These are phyloP conservation scores for Ctenochaetus hawaiiensis DNA, from an alignment of 2,797 vertebrate species.

Conservation along the genomic window DNA sequence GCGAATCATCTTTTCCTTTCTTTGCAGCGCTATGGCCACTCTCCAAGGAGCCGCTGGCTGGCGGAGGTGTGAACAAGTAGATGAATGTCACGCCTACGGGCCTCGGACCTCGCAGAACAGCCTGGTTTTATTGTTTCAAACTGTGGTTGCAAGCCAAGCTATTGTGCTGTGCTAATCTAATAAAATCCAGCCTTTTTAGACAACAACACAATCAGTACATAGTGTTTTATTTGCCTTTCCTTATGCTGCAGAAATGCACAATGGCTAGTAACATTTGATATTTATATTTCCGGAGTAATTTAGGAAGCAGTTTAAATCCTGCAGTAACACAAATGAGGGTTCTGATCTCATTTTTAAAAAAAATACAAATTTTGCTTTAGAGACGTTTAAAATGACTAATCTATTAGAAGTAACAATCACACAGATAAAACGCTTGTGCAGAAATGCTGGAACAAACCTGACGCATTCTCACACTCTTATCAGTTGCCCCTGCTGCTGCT, in stretches of 20 bases:
- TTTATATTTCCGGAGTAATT: constrained; percentile 39
- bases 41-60: constrained; percentile 63
- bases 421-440: constrained; percentile 7
- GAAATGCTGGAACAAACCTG: constrained; percentile 6
- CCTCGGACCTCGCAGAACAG: constrained; percentile 48
- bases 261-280: constrained; percentile 36
- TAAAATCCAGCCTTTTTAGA: constrained; percentile 47
- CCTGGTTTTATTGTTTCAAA: constrained; percentile 59
- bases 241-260: constrained; percentile 33
- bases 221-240: constrained; percentile 28
- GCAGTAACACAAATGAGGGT: not conserved
- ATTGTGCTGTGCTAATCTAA: constrained; percentile 42
- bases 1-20: constrained; percentile 51
- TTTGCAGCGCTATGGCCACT: constrained; percentile 28
- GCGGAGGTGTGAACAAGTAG: constrained; percentile 69
- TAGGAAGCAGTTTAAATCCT: constrained; percentile 18
- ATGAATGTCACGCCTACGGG: constrained; percentile 69
- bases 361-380: not conserved
- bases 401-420: constrained; percentile 17
- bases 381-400: constrained; percentile 26
- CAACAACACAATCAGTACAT: not conserved
- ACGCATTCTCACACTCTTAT: constrained; percentile 10
- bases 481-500: not conserved
- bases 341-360: constrained; percentile 20
- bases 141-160: constrained; percentile 37